Conservation (phyloP, 2,113 vertebrate species). For the Sardina pilchardus region DNA sequence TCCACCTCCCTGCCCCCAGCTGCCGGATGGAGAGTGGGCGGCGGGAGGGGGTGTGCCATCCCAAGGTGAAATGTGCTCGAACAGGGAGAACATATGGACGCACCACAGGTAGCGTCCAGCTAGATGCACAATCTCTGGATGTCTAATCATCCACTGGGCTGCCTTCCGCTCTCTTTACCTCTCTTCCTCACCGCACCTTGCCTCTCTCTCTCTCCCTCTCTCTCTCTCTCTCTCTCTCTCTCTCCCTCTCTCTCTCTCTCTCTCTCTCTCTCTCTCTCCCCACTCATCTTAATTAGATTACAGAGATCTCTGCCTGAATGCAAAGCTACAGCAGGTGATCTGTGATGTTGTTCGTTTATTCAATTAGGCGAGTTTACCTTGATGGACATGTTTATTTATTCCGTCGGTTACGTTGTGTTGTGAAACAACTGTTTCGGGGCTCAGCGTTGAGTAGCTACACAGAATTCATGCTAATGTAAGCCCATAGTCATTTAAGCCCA, state of each 20-base stretch:
- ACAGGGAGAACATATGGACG: slow-evolving; percentile 35
- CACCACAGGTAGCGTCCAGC: slow-evolving; percentile 33
- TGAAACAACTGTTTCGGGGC: neutral
- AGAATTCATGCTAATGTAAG: neutral
- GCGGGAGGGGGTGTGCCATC: slow-evolving; percentile 20
- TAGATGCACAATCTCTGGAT: slow-evolving; percentile 41
- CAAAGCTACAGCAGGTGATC: neutral
- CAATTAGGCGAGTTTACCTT: neutral
- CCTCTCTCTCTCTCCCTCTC: neutral
- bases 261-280: neutral
- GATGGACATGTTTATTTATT: neutral
- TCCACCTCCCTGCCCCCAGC: neutral
- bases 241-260: slow-evolving; percentile 8
- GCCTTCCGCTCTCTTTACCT: neutral
- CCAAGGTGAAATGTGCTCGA: slow-evolving; percentile 31
- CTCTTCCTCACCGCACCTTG: neutral
- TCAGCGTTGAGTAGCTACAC: neutral
- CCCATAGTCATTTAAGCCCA: neutral
- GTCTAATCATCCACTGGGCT: slow-evolving; percentile 41
- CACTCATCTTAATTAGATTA: slow-evolving; percentile 14
- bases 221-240: neutral
- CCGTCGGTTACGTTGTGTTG: neutral
- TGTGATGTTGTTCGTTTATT: slow-evolving; percentile 14
- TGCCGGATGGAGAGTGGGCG: slow-evolving; percentile 26
- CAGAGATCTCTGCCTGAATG: neutral